Conservation (phyloP, 2,113 vertebrate species). For the Procavia capensis region DNA sequence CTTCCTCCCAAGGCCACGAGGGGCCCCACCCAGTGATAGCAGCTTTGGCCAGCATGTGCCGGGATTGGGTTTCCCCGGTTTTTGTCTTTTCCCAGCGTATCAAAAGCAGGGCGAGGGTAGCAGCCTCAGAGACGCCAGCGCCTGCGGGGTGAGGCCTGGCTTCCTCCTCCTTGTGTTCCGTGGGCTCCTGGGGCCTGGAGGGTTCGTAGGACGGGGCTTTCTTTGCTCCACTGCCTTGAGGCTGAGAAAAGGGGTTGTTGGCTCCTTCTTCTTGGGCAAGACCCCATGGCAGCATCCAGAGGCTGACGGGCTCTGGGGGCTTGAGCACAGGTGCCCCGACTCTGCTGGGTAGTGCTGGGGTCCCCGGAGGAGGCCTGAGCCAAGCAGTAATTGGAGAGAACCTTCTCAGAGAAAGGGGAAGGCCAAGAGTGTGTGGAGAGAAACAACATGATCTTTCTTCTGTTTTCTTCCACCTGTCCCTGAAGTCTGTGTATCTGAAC, state of each 20-base stretch:
- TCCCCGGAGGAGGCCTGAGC: not conserved
- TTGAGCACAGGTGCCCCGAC: not conserved
- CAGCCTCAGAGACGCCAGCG: conserved; percentile 11
- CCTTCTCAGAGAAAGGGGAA: not conserved
- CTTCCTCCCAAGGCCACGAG: not conserved
- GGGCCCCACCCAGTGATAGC: conserved; percentile 40
- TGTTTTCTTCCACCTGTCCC: fast-evolving
- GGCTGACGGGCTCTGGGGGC: not conserved
- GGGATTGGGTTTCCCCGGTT: conserved; percentile 61
- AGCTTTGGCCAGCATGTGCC: conserved; percentile 34
- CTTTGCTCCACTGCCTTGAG: not conserved
- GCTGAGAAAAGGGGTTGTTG: not conserved
- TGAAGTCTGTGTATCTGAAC: not conserved
- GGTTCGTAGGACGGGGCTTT: not conserved
- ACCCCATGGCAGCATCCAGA: not conserved
- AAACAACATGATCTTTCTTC: not conserved
- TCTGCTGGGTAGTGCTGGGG: not conserved
- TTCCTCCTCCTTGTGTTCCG: not conserved
- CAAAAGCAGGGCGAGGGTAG: conserved; percentile 47
- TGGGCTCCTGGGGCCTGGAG: not conserved
- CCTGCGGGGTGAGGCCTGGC: not conserved
- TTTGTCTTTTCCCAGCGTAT: conserved; percentile 62
- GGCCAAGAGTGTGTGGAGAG: not conserved
- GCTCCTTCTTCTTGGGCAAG: not conserved
- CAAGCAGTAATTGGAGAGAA: not conserved